phyloP scores from a whole-genome alignment of 1,140 invertebrate genomes.

The Neocloeon triangulifer region DNA sequence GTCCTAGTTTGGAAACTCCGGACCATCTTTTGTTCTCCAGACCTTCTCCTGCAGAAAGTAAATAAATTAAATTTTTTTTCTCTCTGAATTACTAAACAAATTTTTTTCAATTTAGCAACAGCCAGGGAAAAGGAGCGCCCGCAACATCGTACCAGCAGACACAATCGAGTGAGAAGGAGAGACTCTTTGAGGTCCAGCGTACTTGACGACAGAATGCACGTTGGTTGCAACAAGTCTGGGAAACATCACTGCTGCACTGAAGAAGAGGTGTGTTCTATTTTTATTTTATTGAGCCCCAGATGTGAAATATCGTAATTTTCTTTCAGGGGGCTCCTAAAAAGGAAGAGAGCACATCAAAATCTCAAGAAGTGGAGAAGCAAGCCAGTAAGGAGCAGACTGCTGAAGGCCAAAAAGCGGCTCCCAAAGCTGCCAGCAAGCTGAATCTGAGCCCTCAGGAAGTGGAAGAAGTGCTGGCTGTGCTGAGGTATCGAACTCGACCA shows the following conservation, averaged over 20 bases:
- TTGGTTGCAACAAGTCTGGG: slow-evolving; percentile 39
- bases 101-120: background rate
- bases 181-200: slow-evolving; percentile 13
- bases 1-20: slow-evolving; percentile 15
- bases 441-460: slow-evolving; percentile 22
- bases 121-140: no score
- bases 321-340: no score
- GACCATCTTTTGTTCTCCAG: slow-evolving; percentile 17
- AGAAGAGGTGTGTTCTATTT: slow-evolving; percentile 29
- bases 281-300: no score
- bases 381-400: no score
- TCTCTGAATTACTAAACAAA: no score
- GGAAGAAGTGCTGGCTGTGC: slow-evolving; percentile 22
- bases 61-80: no score
- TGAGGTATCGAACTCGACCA: no score
- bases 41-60: slow-evolving; percentile 1
- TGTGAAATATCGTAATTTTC: no score
- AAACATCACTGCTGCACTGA: slow-evolving; percentile 39
- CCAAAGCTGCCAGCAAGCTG: slow-evolving; percentile 16
- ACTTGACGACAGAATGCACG: slow-evolving; percentile 43
- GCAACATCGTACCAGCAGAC: slow-evolving; percentile 6
- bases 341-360: no score
- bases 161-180: slow-evolving; percentile 7
- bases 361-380: no score
- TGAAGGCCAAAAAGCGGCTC: no score